Evolutionary conservation across 2,888 invertebrate genomes (phyloP).

Genomic region (Drosophila algonquin): DNA sequence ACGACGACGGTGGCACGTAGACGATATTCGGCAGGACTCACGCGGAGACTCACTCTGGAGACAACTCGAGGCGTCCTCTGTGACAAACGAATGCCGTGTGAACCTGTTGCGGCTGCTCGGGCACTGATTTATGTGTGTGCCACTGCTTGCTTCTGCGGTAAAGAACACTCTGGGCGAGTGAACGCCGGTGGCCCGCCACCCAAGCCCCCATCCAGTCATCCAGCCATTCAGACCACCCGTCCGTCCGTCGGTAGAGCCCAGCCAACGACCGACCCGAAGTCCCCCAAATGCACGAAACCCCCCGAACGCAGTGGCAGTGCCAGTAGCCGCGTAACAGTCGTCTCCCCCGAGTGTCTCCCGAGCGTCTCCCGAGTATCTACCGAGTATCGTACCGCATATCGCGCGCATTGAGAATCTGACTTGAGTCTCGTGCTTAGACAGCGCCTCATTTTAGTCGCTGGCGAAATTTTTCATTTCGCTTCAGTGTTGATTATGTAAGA

Average conservation of each 20-base stretch:
- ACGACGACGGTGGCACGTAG: slow-evolving; percentile 7
- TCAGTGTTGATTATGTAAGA: slow-evolving; percentile 60
- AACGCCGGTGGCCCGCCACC: background rate
- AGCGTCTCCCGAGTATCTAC: too few relatives aligned
- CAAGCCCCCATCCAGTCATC: slow-evolving; percentile 27
- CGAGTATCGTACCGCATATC: slow-evolving; percentile 35
- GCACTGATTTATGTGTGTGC: slow-evolving; percentile 69
- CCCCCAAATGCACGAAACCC: background rate
- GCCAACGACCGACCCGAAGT: background rate
- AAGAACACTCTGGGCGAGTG: slow-evolving; percentile 41
- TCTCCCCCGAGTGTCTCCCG: background rate
- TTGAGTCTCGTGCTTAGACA: slow-evolving; percentile 74
- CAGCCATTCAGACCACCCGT: slow-evolving; percentile 4
- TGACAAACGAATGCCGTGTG: slow-evolving; percentile 75
- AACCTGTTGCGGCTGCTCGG: slow-evolving; percentile 75
- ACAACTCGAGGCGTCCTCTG: slow-evolving; percentile 62
- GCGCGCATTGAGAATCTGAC: slow-evolving; percentile 51
- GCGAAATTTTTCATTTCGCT: slow-evolving; percentile 48
- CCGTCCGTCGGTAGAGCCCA: too few relatives aligned
- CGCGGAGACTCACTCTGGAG: slow-evolving; percentile 18
- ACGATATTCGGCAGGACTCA: slow-evolving; percentile 6
- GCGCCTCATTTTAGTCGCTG: slow-evolving; percentile 30
- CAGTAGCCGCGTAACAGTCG: too few relatives aligned
- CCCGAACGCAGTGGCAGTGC: background rate
- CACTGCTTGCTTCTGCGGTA: slow-evolving; percentile 25